Evolutionary conservation across 2,797 vertebrate species (phyloP), one percentile per base, ranked within the genome.

Genomic region (Adelosebastes latens): DNA sequence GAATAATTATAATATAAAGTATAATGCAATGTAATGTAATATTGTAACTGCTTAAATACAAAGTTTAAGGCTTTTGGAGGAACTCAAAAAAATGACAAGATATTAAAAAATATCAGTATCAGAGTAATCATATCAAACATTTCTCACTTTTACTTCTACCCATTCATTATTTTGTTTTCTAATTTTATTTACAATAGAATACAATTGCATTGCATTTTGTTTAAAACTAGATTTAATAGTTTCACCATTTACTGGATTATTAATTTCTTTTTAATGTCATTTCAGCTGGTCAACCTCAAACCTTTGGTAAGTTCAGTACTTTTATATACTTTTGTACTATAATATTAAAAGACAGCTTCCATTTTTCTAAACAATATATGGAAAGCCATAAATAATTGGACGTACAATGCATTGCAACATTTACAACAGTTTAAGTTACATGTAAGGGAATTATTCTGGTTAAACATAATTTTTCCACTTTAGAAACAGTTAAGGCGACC

Each of bases 251-350:
- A 55, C 1, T 75, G 13, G 3, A 62, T 53, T 39, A 58, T 63
- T 75, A 2, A 82, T 58, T 16, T 34, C 2, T 46, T 72, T 63
- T 78, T n/a, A 11, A n/a, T 88, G 79, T 72, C 0, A 22, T 89
- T 84, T 42, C 12, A 94, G 93, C 89, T 39, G 82, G 92, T 77
- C 86, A 95, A 13, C 66, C 80, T 62, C 27, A 60, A 22, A 83
- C 88, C 71, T 79, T 94, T 61, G 91, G 95, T 96, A 89, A 95
- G 93, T 91, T 64, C 4, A 68, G 0, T n/a, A 32, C 3, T 79
- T 52, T 46, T 46, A 46, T 46, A 46, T 46, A 18, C 42, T 46
- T 46, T 46, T 46, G 42, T 18, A 22, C 56, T 29, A 9, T 27
- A 22, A 67, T 32, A 2, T 27, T 29, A 12, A 60, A 16, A 14